A percentile compares a stretch with the other conserved stretches of the same genome.
phyloP scores from a whole-genome alignment of 1,140 invertebrate genomes.

The Pseudomyrmex concolor region DNA sequence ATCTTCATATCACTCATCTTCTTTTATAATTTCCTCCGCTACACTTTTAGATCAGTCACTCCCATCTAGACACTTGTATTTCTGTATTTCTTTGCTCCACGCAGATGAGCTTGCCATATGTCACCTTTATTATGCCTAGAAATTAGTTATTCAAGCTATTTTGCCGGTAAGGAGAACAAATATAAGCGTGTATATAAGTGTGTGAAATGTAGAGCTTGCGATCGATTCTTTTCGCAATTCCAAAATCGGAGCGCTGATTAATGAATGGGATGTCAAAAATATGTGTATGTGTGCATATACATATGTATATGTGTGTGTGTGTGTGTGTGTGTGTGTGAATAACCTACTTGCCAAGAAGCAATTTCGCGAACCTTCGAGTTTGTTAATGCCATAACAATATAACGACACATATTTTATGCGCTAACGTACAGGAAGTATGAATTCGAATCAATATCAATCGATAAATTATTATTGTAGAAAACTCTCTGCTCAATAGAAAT shows the following conservation, averaged over 20 bases:
- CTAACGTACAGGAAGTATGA: not conserved
- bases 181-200: slow-evolving; percentile 5
- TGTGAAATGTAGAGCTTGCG: slow-evolving; percentile 37
- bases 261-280: slow-evolving; percentile 29
- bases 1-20: too few species aligned
- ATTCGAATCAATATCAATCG: too few species aligned
- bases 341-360: not conserved
- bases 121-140: slow-evolving; percentile 43
- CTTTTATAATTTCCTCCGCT: slow-evolving; percentile 7
- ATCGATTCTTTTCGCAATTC: slow-evolving; percentile 35
- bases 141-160: slow-evolving; percentile 54
- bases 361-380: not conserved
- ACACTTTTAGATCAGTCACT: slow-evolving; percentile 57
- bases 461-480: too few species aligned
- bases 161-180: slow-evolving; percentile 32
- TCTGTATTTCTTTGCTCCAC: slow-evolving; percentile 55
- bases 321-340: not conserved
- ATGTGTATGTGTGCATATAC: too few species aligned
- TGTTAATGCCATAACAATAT: not conserved
- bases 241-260: slow-evolving; percentile 35
- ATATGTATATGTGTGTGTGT: too few species aligned
- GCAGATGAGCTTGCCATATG: slow-evolving; percentile 39
- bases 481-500: too few species aligned
- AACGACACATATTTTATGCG: not conserved
- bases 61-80: slow-evolving; percentile 53